A percentile compares a stretch with the other conserved stretches of the same genome.
Conservation (phyloP, 53 echinoderm and acorn worm species). For the Luidia sarsii region DNA sequence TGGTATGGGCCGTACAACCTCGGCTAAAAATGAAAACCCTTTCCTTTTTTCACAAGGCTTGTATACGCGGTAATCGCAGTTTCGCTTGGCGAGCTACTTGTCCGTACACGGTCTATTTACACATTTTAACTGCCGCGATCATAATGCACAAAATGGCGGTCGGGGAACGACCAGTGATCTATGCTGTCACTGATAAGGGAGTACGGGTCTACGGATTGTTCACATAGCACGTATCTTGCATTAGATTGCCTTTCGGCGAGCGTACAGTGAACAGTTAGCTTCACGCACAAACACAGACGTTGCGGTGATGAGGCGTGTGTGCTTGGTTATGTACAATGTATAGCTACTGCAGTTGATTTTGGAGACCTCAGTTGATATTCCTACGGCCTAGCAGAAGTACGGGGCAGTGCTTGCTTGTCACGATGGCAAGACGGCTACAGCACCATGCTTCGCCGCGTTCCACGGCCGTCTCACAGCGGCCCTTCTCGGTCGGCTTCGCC, state of each 20-base stretch:
- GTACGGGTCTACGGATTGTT: neutral
- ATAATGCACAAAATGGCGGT: neutral
- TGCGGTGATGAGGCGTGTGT: neutral
- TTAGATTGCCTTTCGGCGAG: neutral
- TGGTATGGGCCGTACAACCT: too few species aligned
- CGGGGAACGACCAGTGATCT: neutral
- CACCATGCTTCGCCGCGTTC: conserved; percentile 3
- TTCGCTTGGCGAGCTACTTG: neutral
- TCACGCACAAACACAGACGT: conserved; percentile 1
- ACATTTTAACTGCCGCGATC: neutral
- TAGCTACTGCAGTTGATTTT: neutral
- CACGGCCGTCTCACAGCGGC: conserved; percentile 18
- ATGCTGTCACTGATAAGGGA: neutral
- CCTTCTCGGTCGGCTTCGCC: neutral
- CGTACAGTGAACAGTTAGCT: conserved; percentile 33
- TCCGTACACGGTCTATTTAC: conserved; percentile 14
- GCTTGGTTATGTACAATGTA: neutral
- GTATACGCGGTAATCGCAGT: neutral
- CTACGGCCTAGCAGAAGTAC: neutral
- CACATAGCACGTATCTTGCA: neutral
- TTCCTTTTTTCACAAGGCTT: neutral
- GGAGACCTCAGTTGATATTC: neutral
- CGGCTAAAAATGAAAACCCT: neutral
- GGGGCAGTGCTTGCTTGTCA: too few species aligned
- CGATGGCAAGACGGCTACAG: conserved; percentile 28